phyloP scores from a whole-genome alignment of 1,140 invertebrate species.

The Cydia fagiglandana region DNA sequence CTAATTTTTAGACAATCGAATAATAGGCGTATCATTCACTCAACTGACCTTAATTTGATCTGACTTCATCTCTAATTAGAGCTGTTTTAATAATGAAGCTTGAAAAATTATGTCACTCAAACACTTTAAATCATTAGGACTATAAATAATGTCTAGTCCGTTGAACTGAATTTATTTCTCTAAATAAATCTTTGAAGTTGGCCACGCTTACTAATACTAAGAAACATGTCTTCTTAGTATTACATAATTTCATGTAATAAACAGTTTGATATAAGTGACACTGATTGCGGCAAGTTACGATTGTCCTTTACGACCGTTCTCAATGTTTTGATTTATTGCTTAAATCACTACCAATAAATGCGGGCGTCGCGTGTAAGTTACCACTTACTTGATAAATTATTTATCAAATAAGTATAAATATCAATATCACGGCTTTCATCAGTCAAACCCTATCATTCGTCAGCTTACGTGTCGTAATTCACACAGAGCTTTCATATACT shows the following conservation, averaged over 20 bases:
- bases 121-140: constrained; percentile 1
- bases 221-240: neutral
- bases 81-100: neutral
- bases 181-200: neutral
- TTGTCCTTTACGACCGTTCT: constrained; percentile 41
- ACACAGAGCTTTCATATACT: neutral
- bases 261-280: constrained; percentile 29
- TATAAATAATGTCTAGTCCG: neutral
- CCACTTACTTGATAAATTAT: neutral
- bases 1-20: neutral
- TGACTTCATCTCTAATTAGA: constrained; percentile 1
- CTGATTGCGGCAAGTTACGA: constrained; percentile 36
- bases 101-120: constrained; percentile 11
- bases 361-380: neutral
- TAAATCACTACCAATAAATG: constrained; percentile 19
- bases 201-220: neutral
- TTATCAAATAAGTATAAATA: too few relatives aligned
- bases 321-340: constrained; percentile 38
- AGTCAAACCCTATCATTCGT: neutral
- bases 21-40: neutral
- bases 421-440: constrained; percentile 5
- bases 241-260: constrained; percentile 13
- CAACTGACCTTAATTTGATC: constrained; percentile 5
- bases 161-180: constrained; percentile 13
- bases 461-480: neutral